Base-by-base conservation (phyloP, 2,113 vertebrate genomes). In the Ammodramus savannarum region DNA sequence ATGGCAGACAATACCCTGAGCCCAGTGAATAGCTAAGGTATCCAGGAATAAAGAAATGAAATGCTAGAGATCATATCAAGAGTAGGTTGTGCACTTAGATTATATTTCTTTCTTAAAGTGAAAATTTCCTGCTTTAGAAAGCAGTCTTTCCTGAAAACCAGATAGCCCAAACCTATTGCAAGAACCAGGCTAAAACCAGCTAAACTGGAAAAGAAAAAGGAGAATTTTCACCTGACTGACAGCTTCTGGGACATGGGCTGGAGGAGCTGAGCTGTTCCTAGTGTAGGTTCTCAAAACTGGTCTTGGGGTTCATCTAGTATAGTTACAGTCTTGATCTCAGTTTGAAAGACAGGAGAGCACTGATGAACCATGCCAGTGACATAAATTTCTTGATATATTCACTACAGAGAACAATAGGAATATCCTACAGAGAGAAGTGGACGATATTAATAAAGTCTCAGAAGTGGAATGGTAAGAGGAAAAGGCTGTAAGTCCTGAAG, bases 61-160 rank as follows among this genome's bases (percentile, higher is more conserved):
- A 85, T 32, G 23, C 5, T 90, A 63, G 26, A 39, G 57, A 88
- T 87, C 6, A 2, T 76, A 95, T 88, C 79, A 83, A 41, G 36
- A 79, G 15, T 29, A 75, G 25, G 19, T 83, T 83, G 36, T 41
- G 17, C 21, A 65, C 16, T 32, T n/a, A 83, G 72, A 69, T 90
- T 80, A 20, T 32, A 49, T 49, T 82, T 86, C 18, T 73, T 85
- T 90, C 62, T 58, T 80, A 69, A 86, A 80, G 39, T 1, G 10
- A 52, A 32, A 65, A 88, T 86, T 96, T 95, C 79, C 89, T 86
- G 67, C 63, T 80, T 92, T 49, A 66, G 85, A 73, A 95, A 93
- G 43, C 14, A 69, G 66, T 9, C 31, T 86, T 85, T 92, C n/a
- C 79, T 80, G 75, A 88, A 86, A 76, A 5, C 4, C 17, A 79